Evolutionary conservation across 1,140 invertebrate genomes (phyloP).

Genomic region (Hermetia illucens): DNA sequence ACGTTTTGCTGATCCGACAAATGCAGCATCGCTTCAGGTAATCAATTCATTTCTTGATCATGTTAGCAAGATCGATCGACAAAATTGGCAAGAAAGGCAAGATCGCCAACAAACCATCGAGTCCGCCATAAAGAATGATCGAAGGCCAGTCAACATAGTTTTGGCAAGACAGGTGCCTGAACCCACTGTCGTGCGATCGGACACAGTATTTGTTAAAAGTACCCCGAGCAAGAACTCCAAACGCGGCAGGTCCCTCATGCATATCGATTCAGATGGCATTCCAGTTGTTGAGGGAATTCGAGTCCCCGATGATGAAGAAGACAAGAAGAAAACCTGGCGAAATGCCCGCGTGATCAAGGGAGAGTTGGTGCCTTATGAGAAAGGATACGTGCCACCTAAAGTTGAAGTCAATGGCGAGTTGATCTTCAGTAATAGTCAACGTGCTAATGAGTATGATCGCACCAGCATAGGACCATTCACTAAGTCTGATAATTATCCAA

Average conservation of each 20-base stretch:
- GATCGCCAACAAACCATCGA: not conserved
- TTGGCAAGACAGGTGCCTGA: conserved; percentile 40
- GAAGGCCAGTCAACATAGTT: conserved; percentile 35
- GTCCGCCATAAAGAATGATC: conserved; percentile 35
- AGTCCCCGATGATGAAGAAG: conserved; percentile 66
- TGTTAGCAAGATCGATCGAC: conserved; percentile 1
- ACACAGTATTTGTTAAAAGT: conserved; percentile 40
- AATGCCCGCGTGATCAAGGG: conserved; percentile 77
- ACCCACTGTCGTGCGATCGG: conserved; percentile 49
- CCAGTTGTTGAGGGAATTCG: conserved; percentile 65
- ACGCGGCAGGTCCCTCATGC: conserved; percentile 36
- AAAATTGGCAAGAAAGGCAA: not conserved
- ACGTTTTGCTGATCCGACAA: conserved; percentile 4
- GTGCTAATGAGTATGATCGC: conserved; percentile 9
- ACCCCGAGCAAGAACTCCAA: conserved; percentile 16
- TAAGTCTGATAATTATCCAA: conserved; percentile 23
- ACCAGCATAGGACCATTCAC: conserved; percentile 27
- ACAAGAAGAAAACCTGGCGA: conserved; percentile 62
- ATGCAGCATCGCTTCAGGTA: conserved; percentile 1
- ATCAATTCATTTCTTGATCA: conserved; percentile 8
- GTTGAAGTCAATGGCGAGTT: too few species aligned
- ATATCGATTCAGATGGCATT: conserved; percentile 52
- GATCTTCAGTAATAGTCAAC: conserved; percentile 1
- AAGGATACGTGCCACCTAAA: conserved; percentile 45
- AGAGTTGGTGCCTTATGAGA: conserved; percentile 51